Conservation (phyloP, 2,888 invertebrate genomes). For the Megaustenia siamemsis region DNA sequence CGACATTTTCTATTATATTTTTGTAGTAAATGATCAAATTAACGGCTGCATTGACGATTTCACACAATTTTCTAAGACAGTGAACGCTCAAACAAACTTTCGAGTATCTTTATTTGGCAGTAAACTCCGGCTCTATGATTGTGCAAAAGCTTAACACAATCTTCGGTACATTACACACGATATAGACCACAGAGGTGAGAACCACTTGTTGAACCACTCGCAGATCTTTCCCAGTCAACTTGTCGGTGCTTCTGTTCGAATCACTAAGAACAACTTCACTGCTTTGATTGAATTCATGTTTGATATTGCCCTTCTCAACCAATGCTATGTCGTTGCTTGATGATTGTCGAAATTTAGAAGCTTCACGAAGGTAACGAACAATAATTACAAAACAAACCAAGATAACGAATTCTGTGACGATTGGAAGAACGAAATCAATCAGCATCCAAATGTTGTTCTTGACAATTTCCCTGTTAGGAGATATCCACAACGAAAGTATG, state of each 20-base stretch:
- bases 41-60: not conserved
- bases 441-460: not conserved
- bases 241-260: not conserved
- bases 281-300: too few species aligned
- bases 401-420: conserved; percentile 11
- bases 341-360: conserved; percentile 8
- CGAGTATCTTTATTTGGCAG: not conserved
- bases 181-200: conserved; percentile 11
- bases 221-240: conserved; percentile 10
- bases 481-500: not conserved
- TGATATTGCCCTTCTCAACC: not conserved
- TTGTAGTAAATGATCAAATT: conserved; percentile 26
- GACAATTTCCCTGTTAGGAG: not conserved
- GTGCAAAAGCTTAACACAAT: not conserved
- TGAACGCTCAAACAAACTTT: not conserved
- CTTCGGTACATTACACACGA: conserved; percentile 21
- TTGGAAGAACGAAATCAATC: not conserved
- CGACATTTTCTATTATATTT: conserved; percentile 30
- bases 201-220: conserved; percentile 29
- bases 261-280: too few species aligned
- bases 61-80: not conserved
- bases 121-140: not conserved
- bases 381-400: conserved; percentile 28
- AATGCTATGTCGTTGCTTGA: not conserved
- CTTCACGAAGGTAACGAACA: not conserved